Conservation (phyloP, 1,140 invertebrate species). For the Spodoptera frugiperda region DNA sequence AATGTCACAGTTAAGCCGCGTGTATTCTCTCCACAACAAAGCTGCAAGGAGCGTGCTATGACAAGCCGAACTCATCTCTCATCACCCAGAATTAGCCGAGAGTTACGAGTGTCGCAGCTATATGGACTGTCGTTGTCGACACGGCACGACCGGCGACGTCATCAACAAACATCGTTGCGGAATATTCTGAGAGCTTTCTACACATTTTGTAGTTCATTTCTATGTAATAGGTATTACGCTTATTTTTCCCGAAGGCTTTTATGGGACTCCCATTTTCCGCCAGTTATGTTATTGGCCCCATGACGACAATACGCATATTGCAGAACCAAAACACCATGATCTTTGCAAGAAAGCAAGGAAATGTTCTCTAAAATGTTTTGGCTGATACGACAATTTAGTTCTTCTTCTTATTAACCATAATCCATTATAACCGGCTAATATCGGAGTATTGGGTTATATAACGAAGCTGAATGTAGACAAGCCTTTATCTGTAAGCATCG, state of each 20-base stretch:
- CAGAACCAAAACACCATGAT: no score
- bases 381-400: no score
- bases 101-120: neutral
- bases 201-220: neutral
- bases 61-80: slow-evolving; percentile 6
- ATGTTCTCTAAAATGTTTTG: no score
- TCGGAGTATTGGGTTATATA: neutral
- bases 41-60: slow-evolving; percentile 20
- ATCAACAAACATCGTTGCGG: neutral
- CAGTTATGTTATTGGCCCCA: no score
- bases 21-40: slow-evolving; percentile 17
- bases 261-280: no score
- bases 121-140: neutral
- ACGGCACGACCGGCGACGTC: neutral
- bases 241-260: no score
- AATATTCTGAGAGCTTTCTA: neutral
- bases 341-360: no score
- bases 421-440: neutral
- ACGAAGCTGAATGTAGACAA: slow-evolving; percentile 33
- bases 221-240: no score
- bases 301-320: no score
- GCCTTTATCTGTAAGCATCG: slow-evolving; percentile 29
- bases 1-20: slow-evolving; percentile 34
- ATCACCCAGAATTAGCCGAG: slow-evolving; percentile 14
- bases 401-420: no score